These are phyloP conservation scores for Paguma larvata DNA, from an alignment of 2,797 vertebrate species.

Conservation along the genomic window DNA sequence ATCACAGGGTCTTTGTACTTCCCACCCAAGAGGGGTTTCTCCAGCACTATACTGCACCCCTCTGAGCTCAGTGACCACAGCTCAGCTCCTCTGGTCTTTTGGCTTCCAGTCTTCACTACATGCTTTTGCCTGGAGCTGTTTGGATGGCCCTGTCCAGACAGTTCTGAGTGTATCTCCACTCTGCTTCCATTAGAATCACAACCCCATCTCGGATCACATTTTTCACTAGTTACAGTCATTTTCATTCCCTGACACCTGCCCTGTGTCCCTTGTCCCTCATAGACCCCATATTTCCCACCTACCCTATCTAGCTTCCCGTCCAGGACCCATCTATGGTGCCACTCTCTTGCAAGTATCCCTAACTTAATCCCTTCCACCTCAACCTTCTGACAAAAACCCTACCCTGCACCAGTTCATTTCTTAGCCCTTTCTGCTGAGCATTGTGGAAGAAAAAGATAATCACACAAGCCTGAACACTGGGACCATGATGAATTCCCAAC, in stretches of 20 bases:
- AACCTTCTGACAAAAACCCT: background rate
- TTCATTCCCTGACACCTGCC: background rate
- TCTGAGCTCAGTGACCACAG: background rate
- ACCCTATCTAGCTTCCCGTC: background rate
- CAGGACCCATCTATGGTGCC: no score
- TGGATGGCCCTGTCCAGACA: background rate
- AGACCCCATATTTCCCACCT: background rate
- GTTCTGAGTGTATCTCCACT: background rate
- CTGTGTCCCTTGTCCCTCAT: background rate
- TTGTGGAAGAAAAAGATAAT: background rate
- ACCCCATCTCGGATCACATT: fast-evolving
- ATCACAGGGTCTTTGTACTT: no score
- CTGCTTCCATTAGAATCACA: background rate
- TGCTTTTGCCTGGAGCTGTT: background rate
- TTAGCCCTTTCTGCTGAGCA: background rate
- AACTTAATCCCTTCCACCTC: background rate
- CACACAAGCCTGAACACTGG: no score
- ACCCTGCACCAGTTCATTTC: background rate
- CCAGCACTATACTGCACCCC: fast-evolving
- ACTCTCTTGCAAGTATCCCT: background rate
- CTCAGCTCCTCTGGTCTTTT: background rate
- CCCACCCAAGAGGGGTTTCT: background rate
- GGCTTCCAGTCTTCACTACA: background rate
- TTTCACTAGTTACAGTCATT: background rate
- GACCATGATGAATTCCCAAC: background rate